Percentiles rank a stretch among this genome's conserved stretches.
phyloP scores from a whole-genome alignment of 2,888 invertebrate genomes.

The Tridacna crocea region DNA sequence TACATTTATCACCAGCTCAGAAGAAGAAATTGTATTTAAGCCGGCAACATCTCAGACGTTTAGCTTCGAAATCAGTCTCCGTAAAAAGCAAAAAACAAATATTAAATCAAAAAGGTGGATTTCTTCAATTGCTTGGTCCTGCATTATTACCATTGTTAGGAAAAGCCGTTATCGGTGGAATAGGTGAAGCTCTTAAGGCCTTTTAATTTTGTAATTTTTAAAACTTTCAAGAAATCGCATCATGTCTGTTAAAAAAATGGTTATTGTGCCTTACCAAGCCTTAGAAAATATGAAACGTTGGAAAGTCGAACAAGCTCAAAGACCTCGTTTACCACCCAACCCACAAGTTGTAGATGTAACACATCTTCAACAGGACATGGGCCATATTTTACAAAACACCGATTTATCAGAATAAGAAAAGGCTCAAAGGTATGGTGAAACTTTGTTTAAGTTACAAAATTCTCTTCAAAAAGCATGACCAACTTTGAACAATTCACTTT shows the following conservation, averaged over 20 bases:
- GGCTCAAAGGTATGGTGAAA: constrained; percentile 1
- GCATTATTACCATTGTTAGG: too few relatives aligned
- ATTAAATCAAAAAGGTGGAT: too few relatives aligned
- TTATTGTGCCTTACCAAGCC: constrained; percentile 22
- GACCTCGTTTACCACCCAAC: constrained; percentile 11
- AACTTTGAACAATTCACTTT: background rate
- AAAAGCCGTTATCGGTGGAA: too few relatives aligned
- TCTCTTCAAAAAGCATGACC: background rate
- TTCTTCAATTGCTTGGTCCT: too few relatives aligned
- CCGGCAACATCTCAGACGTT: background rate
- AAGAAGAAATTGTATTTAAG: background rate
- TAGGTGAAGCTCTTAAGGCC: too few relatives aligned
- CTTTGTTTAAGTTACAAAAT: background rate
- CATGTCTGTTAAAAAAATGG: constrained; percentile 23
- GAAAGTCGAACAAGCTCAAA: constrained; percentile 16
- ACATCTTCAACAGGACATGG: constrained; percentile 13
- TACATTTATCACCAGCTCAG: background rate
- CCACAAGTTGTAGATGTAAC: constrained; percentile 7
- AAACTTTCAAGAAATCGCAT: too few relatives aligned
- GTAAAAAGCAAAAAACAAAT: background rate
- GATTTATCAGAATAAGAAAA: constrained; percentile 7
- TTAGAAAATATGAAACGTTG: constrained; percentile 18
- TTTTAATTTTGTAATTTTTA: too few relatives aligned
- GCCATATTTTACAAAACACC: background rate
- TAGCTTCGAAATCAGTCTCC: background rate